Evolutionary conservation across 2,113 vertebrate genomes (phyloP), one percentile per base, ranked within the genome.

Genomic region (Apeltes quadracus): DNA sequence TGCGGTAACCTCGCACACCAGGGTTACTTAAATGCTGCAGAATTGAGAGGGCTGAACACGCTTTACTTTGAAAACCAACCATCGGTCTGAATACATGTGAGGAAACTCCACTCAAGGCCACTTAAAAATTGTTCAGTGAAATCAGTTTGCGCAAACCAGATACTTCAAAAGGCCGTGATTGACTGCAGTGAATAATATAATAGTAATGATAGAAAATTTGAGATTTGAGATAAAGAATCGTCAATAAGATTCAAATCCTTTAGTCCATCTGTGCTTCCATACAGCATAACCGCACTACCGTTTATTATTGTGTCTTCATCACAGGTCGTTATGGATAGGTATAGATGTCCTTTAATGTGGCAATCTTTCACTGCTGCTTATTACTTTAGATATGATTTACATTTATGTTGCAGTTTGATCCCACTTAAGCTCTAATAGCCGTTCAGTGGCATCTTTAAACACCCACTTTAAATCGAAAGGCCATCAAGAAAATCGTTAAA

Each of bases 401-500:
- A 23, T 50, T 11, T 44, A 56, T 34, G 34, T 64, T 59, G 16
- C 61, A 14, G 6, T 66, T 62, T 56, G 75, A 56, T 78, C 65
- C 70, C 55, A 14, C 66, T 54, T 55, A 36, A 61, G 36, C 50
- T 61, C 53, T 27, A 9, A 61, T 79, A 41, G 43, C 55, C 38
- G 74, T 64, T 68, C 54, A 25, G 36, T 14, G 10, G 22, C 65
- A 51, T 72, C 77, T 64, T 61, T 46, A 69, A 75, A 69, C 73
- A 29, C 56, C 61, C 69, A 61, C 73, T 68, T 10, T 55, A 36
- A 69, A 68, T 36, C 12, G 38, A 77, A 77, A 67, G 29, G 62
- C 38, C 70, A 78, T 72, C 66, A n/a, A 73, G 41, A 54, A 81
- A 72, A 57, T 51, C 66, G 73, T 74, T 69, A 46, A 50, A 68